phyloP scores from a whole-genome alignment of 35 echinoderm and acorn worm genomes.

The Holothuria glaberrima region DNA sequence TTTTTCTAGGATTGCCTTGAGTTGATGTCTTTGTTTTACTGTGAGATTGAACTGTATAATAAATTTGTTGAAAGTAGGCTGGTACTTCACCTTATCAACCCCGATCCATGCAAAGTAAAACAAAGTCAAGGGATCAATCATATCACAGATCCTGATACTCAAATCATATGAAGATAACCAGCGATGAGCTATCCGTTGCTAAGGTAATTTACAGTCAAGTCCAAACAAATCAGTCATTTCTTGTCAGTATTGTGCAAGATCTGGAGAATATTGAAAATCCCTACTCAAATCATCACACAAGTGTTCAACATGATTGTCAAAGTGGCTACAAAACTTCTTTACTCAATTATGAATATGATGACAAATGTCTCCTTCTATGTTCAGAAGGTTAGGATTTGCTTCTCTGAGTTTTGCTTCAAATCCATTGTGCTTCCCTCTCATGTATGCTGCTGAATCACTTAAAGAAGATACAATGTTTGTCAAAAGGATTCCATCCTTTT shows the following conservation, averaged over 20 bases:
- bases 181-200: conserved; percentile 2
- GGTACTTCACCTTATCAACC: not conserved
- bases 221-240: conserved; percentile 1
- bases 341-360: conserved; percentile 54
- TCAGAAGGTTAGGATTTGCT: conserved; percentile 5
- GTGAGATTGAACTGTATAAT: conserved; percentile 1
- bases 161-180: conserved; percentile 37
- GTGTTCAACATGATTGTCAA: conserved; percentile 16
- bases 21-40: not conserved
- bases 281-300: conserved; percentile 30
- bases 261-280: conserved; percentile 38
- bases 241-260: not conserved
- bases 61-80: not conserved
- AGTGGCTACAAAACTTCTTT: conserved; percentile 35
- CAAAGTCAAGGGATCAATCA: conserved; percentile 18
- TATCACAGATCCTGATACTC: conserved; percentile 1
- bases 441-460: conserved; percentile 43
- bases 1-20: not conserved
- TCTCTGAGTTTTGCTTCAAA: conserved; percentile 48
- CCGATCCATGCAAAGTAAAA: conserved; percentile 23
- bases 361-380: conserved; percentile 47
- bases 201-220: conserved; percentile 4
- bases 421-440: conserved; percentile 23
- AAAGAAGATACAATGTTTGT: conserved; percentile 16
- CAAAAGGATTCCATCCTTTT: conserved; percentile 27